Base-by-base conservation (phyloP, 2,113 vertebrate genomes). In the Clarias gariepinus region DNA sequence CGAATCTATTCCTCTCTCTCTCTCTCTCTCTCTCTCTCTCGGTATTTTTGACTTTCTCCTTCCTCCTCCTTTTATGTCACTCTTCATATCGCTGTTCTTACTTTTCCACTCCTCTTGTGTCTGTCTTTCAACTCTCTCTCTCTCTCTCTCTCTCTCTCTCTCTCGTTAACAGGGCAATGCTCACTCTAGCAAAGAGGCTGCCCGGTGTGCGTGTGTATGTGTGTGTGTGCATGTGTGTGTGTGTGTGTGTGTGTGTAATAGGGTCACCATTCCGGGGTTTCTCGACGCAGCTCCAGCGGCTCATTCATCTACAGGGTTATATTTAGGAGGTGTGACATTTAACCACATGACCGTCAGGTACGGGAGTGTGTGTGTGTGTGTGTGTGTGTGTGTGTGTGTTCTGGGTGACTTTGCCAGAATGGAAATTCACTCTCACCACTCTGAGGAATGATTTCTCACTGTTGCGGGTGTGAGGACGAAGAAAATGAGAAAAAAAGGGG, bases 231-330 rank as follows among this genome's bases (percentile, higher is more conserved):
- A 73, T 66, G 86, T 69, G 86, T 69, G 73, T 83, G 79, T 87
- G 81, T 68, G 71, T 87, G 83, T 82, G 86, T 69, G 64, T 69
- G 69, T 77, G 58, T 74, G 76, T 90, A 92, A 89, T 90, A 92
- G 88, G 91, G 90, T 93, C 91, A 91, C 79, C 57, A 79, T 85
- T n/a, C 61, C 69, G 69, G 74, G 76, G 83, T 82, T 86, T 84
- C 82, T 81, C 66, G 86, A 89, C 80, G 85, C 86, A 68, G 63
- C 82, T 76, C 79, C 78, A 64, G 76, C 55, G 85, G 61, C 82
- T 88, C 58, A 90, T 91, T 88, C 89, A 81, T 88, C 57, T 90
- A 60, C 81, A 41, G 66, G 73, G 88, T 84, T 91, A 83, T 85
- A 82, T 82, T 86, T 88, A 87, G 85, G 81, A 82, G 55, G 73